A percentile compares a stretch with the other conserved stretches of the same genome.
Evolutionary conservation across 2,888 invertebrate genomes (phyloP).

Genomic region (Agonopterix arenella): DNA sequence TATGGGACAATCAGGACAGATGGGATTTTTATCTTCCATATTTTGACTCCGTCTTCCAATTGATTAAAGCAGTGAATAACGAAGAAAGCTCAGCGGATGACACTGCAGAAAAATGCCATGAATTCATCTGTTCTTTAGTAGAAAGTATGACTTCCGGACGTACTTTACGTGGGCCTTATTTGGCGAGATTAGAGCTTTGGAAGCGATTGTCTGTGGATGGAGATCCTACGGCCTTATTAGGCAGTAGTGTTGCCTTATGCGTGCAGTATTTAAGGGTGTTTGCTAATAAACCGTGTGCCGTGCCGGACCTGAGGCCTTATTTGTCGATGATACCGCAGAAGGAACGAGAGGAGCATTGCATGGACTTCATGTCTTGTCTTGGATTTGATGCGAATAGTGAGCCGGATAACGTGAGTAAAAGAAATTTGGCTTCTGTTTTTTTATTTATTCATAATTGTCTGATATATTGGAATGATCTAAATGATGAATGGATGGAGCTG

Average conservation of each 20-base stretch:
- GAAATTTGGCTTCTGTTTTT: too few relatives aligned
- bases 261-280: slow-evolving; percentile 88
- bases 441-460: too few relatives aligned
- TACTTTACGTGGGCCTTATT: slow-evolving; percentile 85
- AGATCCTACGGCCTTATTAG: slow-evolving; percentile 73
- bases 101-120: slow-evolving; percentile 62
- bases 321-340: slow-evolving; percentile 81
- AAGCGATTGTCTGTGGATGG: slow-evolving; percentile 75
- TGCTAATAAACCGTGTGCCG: slow-evolving; percentile 91
- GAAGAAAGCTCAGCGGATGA: slow-evolving; percentile 46
- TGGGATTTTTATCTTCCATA: slow-evolving; percentile 87
- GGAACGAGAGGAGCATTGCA: slow-evolving; percentile 76
- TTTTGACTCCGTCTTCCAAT: slow-evolving; percentile 81
- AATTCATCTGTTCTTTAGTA: slow-evolving; percentile 67
- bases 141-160: slow-evolving; percentile 66
- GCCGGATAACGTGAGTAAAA: slow-evolving; percentile 76
- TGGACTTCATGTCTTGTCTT: slow-evolving; percentile 78
- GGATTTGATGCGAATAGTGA: slow-evolving; percentile 80
- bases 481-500: too few relatives aligned
- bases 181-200: slow-evolving; percentile 88
- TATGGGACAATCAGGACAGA: slow-evolving; percentile 83
- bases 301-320: slow-evolving; percentile 88
- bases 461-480: too few relatives aligned
- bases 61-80: slow-evolving; percentile 60
- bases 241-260: slow-evolving; percentile 82